phyloP scores from a whole-genome alignment of 1,140 invertebrate genomes.

The Sarcophaga bullata region DNA sequence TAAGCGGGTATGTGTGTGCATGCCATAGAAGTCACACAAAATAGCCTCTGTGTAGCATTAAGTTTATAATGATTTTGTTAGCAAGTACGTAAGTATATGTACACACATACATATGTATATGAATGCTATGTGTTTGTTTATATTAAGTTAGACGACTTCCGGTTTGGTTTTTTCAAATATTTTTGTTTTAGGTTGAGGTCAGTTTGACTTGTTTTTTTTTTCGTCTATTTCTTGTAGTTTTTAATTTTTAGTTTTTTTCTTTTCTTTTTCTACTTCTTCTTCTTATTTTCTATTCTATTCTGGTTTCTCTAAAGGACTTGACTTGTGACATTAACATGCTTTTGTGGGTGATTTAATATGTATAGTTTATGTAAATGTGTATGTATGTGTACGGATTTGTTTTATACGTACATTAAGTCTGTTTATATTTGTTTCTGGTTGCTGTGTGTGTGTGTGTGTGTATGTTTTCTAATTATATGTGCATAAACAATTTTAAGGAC shows the following conservation, averaged over 20 bases:
- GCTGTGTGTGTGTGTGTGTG: neutral
- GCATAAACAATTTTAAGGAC: neutral
- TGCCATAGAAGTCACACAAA: neutral
- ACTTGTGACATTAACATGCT: slow-evolving; percentile 23
- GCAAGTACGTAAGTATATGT: neutral
- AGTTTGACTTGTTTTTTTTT: slow-evolving; percentile 1
- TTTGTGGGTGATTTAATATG: neutral
- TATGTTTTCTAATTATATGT: neutral
- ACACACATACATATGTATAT: too few relatives aligned
- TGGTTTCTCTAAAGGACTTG: neutral
- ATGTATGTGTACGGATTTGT: neutral
- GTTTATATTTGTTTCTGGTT: neutral
- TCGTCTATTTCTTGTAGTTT: neutral
- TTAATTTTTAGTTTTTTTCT: neutral
- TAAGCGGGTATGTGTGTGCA: neutral
- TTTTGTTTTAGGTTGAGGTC: slow-evolving; percentile 18
- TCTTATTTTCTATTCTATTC: too few relatives aligned
- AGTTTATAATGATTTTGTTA: neutral
- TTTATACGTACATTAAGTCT: slow-evolving; percentile 7
- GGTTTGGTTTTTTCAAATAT: neutral
- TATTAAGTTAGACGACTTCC: slow-evolving; percentile 12
- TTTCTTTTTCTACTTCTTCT: too few relatives aligned
- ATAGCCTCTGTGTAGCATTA: neutral
- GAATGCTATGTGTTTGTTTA: neutral
- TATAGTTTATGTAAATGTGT: neutral